Percentiles rank a stretch among this genome's conserved stretches.
phyloP scores from a whole-genome alignment of 2,888 invertebrate genomes.

The Phortica okadai region DNA sequence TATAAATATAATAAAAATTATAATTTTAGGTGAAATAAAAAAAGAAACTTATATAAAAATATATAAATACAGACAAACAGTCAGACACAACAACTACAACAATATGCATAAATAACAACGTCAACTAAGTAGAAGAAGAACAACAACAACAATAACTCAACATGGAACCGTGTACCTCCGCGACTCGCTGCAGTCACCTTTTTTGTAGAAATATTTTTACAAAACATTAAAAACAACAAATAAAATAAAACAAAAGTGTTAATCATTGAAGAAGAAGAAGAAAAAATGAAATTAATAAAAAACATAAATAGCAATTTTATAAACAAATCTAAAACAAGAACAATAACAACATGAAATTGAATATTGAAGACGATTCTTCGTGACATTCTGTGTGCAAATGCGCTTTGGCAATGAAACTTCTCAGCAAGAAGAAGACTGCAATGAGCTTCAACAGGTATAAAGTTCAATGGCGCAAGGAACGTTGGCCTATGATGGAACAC shows the following conservation, averaged over 20 bases:
- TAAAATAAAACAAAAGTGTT: conserved; percentile 17
- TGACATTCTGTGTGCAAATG: too few relatives aligned
- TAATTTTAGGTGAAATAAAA: conserved; percentile 38
- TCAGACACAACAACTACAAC: conserved; percentile 43
- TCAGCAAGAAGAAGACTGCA: too few relatives aligned
- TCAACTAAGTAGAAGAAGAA: conserved; percentile 1
- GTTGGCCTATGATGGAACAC: too few relatives aligned
- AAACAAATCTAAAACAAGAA: background rate
- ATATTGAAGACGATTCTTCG: conserved; percentile 34
- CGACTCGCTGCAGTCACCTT: conserved; percentile 60
- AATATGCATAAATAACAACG: background rate
- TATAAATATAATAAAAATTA: background rate
- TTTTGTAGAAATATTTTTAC: conserved; percentile 24
- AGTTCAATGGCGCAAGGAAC: too few relatives aligned
- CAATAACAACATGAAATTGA: conserved; percentile 3
- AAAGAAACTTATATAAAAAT: conserved; percentile 26
- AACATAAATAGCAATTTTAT: background rate
- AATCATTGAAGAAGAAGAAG: background rate
- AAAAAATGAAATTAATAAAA: conserved; percentile 9
- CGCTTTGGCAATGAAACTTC: too few relatives aligned
- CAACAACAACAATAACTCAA: conserved; percentile 47
- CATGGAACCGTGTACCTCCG: conserved; percentile 75
- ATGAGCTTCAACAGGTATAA: too few relatives aligned
- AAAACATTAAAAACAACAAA: conserved; percentile 42
- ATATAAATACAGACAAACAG: too few relatives aligned